Evolutionary conservation across 2,797 vertebrate species (phyloP).

Genomic region (Bovichtus variegatus): DNA sequence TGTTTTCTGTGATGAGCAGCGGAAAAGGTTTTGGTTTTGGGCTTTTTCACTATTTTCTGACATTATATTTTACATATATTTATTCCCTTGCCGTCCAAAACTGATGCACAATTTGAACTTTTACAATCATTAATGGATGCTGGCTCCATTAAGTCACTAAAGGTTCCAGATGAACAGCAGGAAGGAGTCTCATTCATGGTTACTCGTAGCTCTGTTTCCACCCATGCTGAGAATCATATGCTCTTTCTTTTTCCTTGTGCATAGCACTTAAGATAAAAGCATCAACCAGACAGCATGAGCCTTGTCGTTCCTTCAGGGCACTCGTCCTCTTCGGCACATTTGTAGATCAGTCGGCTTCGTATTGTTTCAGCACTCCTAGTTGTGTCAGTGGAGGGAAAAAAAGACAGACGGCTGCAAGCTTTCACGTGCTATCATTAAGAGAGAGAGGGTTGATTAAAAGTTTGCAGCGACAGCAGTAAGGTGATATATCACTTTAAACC

Average conservation of each 20-base stretch:
- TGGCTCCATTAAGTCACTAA: constrained; percentile 30
- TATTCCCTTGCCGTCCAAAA: not conserved
- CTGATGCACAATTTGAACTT: not conserved
- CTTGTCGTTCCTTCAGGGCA: not conserved
- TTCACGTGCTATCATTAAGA: not conserved
- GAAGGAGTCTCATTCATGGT: not conserved
- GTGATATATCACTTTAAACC: constrained; percentile 2
- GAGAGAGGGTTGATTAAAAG: constrained; percentile 11
- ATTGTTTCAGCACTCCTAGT: constrained; percentile 11
- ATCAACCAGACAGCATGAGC: not conserved
- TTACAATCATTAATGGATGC: not conserved
- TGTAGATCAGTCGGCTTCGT: not conserved
- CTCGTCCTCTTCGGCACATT: not conserved
- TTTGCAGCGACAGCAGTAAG: constrained; percentile 18
- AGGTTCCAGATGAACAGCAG: not conserved
- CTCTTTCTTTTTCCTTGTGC: constrained; percentile 5
- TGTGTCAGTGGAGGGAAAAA: constrained; percentile 31
- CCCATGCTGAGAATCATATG: not conserved
- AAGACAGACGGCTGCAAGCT: constrained; percentile 22
- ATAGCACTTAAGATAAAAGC: constrained; percentile 23
- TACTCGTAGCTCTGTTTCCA: not conserved
- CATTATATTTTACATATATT: too few relatives aligned
- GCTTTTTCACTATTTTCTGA: too few relatives aligned
- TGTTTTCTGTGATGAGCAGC: not conserved
- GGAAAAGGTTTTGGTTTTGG: not conserved